A percentile compares a stretch with the other conserved stretches of the same genome.
These are phyloP conservation scores for Papilio elwesi DNA, from an alignment of 2,888 invertebrate genomes.

Conservation along the genomic window DNA sequence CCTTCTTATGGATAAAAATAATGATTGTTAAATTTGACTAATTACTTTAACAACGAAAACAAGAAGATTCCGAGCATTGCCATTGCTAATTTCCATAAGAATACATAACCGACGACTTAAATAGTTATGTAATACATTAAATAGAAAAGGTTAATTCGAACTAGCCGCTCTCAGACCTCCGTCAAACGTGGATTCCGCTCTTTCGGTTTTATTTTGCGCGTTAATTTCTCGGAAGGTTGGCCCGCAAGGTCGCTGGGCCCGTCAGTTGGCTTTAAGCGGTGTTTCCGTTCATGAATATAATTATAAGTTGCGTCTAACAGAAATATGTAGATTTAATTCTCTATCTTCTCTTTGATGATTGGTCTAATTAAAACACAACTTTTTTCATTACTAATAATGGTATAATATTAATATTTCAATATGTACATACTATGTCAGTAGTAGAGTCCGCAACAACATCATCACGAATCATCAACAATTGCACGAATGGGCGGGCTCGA, in stretches of 20 bases:
- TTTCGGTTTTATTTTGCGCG: slow-evolving; percentile 70
- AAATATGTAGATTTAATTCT: slow-evolving; percentile 40
- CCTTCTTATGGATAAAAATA: slow-evolving; percentile 51
- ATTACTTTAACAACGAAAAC: slow-evolving; percentile 27
- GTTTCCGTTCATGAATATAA: slow-evolving; percentile 55
- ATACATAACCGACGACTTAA: background rate
- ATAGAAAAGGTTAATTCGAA: slow-evolving; percentile 9
- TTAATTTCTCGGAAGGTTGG: slow-evolving; percentile 73
- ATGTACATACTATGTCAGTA: no score
- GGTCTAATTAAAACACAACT: background rate
- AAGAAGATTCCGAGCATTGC: background rate
- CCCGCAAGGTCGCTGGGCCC: slow-evolving; percentile 67
- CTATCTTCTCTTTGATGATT: slow-evolving; percentile 32
- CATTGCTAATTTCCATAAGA: background rate
- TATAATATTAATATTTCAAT: no score
- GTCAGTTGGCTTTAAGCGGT: slow-evolving; percentile 48
- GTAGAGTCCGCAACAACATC: no score
- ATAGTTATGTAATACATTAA: background rate
- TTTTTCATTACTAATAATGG: no score
- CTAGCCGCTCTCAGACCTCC: slow-evolving; percentile 29
- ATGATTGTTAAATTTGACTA: slow-evolving; percentile 49
- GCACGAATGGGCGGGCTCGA: no score
- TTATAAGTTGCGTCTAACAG: slow-evolving; percentile 47
- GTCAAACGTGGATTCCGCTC: slow-evolving; percentile 47
- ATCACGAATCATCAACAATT: no score